Evolutionary conservation across 2,797 vertebrate species (phyloP), one percentile per base, ranked within the genome.

Genomic region (Iguana delicatissima): DNA sequence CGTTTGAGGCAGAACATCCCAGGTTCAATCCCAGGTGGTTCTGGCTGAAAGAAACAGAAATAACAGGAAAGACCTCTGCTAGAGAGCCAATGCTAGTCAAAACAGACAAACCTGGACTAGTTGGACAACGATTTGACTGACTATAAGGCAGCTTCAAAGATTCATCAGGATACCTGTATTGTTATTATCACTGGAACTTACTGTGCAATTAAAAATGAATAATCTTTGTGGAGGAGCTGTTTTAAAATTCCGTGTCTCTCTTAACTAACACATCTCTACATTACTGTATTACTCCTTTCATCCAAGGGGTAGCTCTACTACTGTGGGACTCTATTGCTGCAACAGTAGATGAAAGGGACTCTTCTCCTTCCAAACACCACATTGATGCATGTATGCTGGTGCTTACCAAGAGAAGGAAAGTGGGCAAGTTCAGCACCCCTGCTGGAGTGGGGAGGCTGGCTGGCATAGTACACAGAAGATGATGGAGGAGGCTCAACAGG

Each of bases 181-280:
- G 0, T 22, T 0, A 79, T 12, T 42, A 83, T 35, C 14, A 76
- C 6, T 2, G 26, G 29, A 90, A 38, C 26, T 62, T 84, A 57
- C 87, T 67, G 52, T 32, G 59, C 35, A 0, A 20, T 24, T 4
- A 7, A 79, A 22, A 90, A 84, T 1, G 18, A 32, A 84, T 1
- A 16, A 29, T 0, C 0, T 50, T 14, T 77, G 81, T 4, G 74
- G 79, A 35, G 76, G 73, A 35, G 52, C 91, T 67, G 26, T 90
- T 84, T 0, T 0, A 0, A 42, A 76, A 62, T 29, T 62, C 4
- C 2, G 22, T 8, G 2, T 42, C 3, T 64, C 3, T 35, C n/a
- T 12, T 80, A 3, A 90, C 86, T 6, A 81, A 16, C 57, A 38
- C 3, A 80, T 32, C 10, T 79, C 59, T 55, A 79, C 84, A 32